phyloP scores from a whole-genome alignment of 2,113 vertebrate species.

The Leuciscus idus region DNA sequence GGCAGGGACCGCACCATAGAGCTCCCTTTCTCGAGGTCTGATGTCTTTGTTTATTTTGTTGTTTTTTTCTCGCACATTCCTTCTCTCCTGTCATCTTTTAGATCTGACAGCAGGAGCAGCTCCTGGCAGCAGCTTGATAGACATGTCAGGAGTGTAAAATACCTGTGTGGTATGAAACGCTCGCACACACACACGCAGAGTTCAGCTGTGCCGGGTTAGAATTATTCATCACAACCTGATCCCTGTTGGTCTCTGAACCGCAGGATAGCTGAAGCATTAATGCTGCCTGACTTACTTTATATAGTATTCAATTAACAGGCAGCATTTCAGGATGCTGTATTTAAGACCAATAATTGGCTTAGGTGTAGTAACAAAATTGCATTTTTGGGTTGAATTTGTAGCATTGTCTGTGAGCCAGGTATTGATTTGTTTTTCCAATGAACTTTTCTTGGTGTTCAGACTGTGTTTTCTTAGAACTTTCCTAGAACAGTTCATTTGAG shows the following conservation, averaged over 20 bases:
- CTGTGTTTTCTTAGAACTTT: background rate
- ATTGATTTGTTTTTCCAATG: background rate
- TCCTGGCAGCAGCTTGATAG: constrained; percentile 50
- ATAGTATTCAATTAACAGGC: constrained; percentile 30
- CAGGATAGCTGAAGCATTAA: constrained; percentile 38
- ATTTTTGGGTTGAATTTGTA: background rate
- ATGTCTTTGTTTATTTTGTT: constrained; percentile 52
- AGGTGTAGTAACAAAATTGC: constrained; percentile 19
- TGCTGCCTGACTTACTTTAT: constrained; percentile 22
- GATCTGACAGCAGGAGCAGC: constrained; percentile 50
- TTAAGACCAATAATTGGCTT: constrained; percentile 18
- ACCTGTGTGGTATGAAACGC: constrained; percentile 41
- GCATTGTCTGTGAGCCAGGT: background rate
- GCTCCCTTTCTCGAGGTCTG: constrained; percentile 13
- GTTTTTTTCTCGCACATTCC: constrained; percentile 29
- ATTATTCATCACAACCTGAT: constrained; percentile 48
- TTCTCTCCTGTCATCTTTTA: constrained; percentile 43
- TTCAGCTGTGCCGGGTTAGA: constrained; percentile 35
- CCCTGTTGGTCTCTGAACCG: constrained; percentile 38
- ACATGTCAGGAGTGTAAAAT: constrained; percentile 49
- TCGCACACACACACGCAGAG: constrained; percentile 21
- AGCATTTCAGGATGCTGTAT: background rate
- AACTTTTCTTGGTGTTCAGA: constrained; percentile 1
- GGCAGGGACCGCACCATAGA: background rate
- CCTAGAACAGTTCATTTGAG: background rate